Percentiles rank a stretch among this genome's conserved stretches.
Evolutionary conservation across 1,140 invertebrate genomes (phyloP).

Genomic region (Philopotamus ludificatus): DNA sequence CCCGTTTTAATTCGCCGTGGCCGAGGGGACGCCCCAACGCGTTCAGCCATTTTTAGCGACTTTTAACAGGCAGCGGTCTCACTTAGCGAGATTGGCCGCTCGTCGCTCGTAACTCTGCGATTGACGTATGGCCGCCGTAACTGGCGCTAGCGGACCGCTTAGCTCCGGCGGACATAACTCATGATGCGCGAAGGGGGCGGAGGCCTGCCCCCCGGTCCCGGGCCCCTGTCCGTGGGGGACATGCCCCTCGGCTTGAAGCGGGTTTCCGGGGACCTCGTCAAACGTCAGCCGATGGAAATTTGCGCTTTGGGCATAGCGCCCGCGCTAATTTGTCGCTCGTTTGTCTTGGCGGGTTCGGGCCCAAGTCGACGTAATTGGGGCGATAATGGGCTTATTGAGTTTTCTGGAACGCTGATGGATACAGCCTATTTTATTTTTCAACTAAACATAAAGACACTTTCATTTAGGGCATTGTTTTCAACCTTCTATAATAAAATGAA

Average conservation of each 20-base stretch:
- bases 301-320: neutral
- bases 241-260: neutral
- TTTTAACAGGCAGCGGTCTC: neutral
- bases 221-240: neutral
- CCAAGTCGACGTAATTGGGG: neutral
- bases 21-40: neutral
- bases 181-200: neutral
- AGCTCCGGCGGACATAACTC: neutral
- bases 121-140: neutral
- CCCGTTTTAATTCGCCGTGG: neutral
- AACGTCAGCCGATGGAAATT: neutral
- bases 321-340: neutral
- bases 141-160: neutral
- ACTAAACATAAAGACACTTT: no score
- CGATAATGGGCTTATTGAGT: no score
- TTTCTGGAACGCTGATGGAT: no score
- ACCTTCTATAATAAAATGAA: no score
- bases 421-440: no score
- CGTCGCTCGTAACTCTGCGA: neutral
- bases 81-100: neutral
- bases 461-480: no score
- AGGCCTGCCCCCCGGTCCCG: neutral
- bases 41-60: neutral
- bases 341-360: neutral
- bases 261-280: neutral